These are phyloP conservation scores for Cephus sareptanus DNA, from an alignment of 2,888 invertebrate species.

Conservation along the genomic window DNA sequence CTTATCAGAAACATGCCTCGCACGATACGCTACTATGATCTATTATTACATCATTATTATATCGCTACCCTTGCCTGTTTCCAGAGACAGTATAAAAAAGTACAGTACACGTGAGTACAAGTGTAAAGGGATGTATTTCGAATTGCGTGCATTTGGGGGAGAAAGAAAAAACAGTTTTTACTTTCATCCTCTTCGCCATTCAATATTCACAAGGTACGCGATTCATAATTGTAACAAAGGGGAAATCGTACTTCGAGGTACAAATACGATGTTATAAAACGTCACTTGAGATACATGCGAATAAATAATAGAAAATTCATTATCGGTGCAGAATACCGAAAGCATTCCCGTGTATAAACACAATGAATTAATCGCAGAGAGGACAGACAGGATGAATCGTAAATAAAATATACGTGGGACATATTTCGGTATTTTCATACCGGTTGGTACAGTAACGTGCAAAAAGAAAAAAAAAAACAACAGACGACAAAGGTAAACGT, in stretches of 20 bases:
- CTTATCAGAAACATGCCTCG: not conserved
- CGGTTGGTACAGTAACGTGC: not conserved
- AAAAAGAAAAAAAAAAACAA: not conserved
- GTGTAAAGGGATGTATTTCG: not conserved
- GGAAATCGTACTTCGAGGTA: not conserved
- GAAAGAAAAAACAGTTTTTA: not conserved
- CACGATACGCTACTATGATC: not conserved
- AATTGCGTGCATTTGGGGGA: not conserved
- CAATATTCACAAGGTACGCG: not conserved
- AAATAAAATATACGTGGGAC: not conserved
- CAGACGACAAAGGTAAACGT: not conserved
- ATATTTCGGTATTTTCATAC: not conserved
- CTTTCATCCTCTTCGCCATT: not conserved
- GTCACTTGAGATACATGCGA: slow-evolving; percentile 32
- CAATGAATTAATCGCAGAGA: not conserved
- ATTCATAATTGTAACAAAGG: not conserved
- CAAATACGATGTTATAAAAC: not conserved
- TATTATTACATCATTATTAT: not conserved
- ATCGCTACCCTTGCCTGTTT: not conserved
- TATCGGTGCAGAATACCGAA: slow-evolving; percentile 22
- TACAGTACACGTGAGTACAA: not conserved
- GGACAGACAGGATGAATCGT: not conserved
- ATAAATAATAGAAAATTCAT: slow-evolving; percentile 48
- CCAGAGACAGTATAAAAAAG: not conserved
- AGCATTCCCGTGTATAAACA: not conserved